Percentiles rank a stretch among this genome's conserved stretches.
Evolutionary conservation across 2,797 vertebrate genomes (phyloP).

Genomic region (Onychomys torridus): DNA sequence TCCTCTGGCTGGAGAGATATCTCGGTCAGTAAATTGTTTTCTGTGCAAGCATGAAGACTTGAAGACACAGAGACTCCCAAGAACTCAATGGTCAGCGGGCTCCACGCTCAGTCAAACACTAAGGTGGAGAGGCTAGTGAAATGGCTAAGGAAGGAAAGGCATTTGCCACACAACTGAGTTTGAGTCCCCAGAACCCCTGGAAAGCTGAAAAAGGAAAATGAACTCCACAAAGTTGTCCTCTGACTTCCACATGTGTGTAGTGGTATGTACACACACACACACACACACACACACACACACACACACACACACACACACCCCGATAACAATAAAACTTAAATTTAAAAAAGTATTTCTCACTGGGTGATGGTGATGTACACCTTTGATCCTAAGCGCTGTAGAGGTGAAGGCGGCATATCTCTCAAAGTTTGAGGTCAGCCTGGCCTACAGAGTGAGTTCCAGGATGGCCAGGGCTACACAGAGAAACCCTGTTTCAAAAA

Average conservation of each 20-base stretch:
- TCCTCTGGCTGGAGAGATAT: neutral
- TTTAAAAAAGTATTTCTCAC: neutral
- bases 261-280: neutral
- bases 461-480: too few relatives aligned
- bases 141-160: too few relatives aligned
- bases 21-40: neutral
- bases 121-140: neutral
- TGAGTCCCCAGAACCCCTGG: neutral
- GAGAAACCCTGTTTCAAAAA: too few relatives aligned
- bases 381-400: too few relatives aligned
- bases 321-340: neutral
- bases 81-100: neutral
- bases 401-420: too few relatives aligned
- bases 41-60: neutral
- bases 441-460: too few relatives aligned
- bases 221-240: neutral
- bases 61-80: neutral
- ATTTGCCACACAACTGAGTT: neutral
- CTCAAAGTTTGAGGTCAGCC: too few relatives aligned
- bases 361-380: too few relatives aligned
- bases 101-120: neutral
- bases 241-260: neutral
- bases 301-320: neutral
- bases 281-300: neutral
- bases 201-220: neutral